These are phyloP conservation scores for Prinia subflava DNA, from an alignment of 2,113 vertebrate species.

Conservation along the genomic window DNA sequence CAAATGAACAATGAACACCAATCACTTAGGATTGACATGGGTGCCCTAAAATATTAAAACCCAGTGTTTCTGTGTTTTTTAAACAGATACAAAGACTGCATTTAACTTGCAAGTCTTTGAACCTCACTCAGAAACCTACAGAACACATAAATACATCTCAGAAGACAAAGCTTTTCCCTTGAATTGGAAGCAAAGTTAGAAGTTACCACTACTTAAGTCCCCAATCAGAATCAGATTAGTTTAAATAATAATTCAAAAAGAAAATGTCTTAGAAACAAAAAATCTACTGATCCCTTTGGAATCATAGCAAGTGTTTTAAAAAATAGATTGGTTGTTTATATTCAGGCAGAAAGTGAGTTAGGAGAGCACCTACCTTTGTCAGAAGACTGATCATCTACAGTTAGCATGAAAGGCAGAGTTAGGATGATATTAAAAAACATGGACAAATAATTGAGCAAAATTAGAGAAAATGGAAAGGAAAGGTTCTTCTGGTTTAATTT, in stretches of 20 bases:
- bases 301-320: background rate
- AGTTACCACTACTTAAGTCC: background rate
- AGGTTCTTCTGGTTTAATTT: background rate
- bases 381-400: constrained; percentile 88
- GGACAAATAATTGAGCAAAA: background rate
- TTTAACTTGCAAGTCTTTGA: background rate
- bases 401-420: constrained; percentile 81
- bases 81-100: background rate
- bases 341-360: background rate
- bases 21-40: background rate
- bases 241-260: background rate
- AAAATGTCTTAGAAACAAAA: background rate
- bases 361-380: constrained; percentile 84
- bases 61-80: background rate
- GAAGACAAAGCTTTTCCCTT: background rate
- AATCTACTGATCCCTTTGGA: background rate
- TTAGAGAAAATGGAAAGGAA: background rate
- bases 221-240: background rate
- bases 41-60: background rate
- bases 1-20: background rate
- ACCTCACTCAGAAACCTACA: background rate
- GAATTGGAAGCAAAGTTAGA: background rate
- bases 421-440: constrained; percentile 62
- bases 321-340: background rate
- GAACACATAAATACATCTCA: background rate